Percentiles rank a stretch among this genome's conserved stretches.
Evolutionary conservation across 1,140 invertebrate genomes (phyloP).

Genomic region (Cyphomyrmex costatus): DNA sequence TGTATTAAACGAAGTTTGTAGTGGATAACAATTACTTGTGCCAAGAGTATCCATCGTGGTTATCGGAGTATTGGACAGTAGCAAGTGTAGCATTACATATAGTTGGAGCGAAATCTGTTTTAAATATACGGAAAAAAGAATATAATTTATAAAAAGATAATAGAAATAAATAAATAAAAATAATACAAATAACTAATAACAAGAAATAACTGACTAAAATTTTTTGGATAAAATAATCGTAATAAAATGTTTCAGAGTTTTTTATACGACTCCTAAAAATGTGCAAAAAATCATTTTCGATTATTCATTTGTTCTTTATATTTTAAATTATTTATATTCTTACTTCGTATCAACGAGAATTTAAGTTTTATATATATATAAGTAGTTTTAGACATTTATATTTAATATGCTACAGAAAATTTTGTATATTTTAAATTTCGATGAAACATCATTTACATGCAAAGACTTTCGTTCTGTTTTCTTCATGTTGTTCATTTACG

Average conservation of each 20-base stretch:
- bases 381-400: background rate
- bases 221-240: background rate
- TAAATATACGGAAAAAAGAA: background rate
- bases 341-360: background rate
- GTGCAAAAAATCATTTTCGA: background rate
- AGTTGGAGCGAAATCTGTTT: background rate
- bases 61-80: slow-evolving; percentile 4
- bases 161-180: background rate
- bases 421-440: background rate
- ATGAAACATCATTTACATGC: background rate
- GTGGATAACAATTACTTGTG: slow-evolving; percentile 33
- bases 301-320: background rate
- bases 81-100: background rate
- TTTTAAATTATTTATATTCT: background rate
- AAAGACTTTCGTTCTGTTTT: background rate
- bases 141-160: background rate
- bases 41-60: slow-evolving; percentile 24
- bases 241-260: background rate
- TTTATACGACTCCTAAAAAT: background rate
- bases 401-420: background rate
- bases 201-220: background rate
- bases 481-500: background rate
- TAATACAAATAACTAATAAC: background rate
- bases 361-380: background rate
- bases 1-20: slow-evolving; percentile 42